Conservation (phyloP, 2,797 vertebrate genomes). For the Karalla daura region DNA sequence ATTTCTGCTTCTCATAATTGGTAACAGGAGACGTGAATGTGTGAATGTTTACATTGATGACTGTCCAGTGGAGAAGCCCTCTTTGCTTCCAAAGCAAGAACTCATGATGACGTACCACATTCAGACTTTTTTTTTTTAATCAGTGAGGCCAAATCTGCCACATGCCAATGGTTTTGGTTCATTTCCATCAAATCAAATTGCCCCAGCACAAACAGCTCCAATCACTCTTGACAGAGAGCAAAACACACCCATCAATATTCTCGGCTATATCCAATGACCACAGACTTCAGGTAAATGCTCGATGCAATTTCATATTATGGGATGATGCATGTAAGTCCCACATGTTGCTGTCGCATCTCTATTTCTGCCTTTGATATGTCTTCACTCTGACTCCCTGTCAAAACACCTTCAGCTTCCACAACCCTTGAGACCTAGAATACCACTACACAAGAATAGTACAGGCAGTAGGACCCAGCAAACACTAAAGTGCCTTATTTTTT, state of each 20-base stretch:
- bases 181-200: neutral
- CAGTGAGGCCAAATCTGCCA: too few species aligned
- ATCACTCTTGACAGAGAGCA: neutral
- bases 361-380: too few species aligned
- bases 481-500: neutral
- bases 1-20: neutral
- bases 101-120: too few species aligned
- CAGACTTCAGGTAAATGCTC: too few species aligned
- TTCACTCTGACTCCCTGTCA: neutral
- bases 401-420: neutral
- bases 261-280: too few species aligned
- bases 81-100: neutral
- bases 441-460: neutral
- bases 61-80: too few species aligned
- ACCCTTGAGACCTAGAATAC: neutral
- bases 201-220: conserved; percentile 10
- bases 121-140: too few species aligned
- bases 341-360: too few species aligned
- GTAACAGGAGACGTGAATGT: neutral
- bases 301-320: too few species aligned
- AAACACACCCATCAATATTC: too few species aligned
- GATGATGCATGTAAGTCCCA: too few species aligned
- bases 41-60: too few species aligned
- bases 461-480: conserved; percentile 9
- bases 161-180: neutral